These are phyloP conservation scores for Lepilemur ruficaudatus DNA, from an alignment of 2,797 vertebrate species.

Conservation along the genomic window DNA sequence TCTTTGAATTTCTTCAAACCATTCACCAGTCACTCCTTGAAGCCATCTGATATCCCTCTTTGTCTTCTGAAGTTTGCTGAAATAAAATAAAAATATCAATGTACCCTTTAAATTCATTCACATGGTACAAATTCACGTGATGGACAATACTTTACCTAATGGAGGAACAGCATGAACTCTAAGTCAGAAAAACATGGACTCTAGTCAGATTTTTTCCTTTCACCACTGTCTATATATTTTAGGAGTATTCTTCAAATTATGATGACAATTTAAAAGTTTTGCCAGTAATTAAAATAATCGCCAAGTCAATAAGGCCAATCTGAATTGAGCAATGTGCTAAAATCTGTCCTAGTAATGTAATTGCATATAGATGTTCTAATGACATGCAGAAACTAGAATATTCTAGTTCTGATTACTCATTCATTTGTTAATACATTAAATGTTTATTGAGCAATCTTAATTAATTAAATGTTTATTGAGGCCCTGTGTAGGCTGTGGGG, in stretches of 20 bases:
- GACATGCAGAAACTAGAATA: slow-evolving; percentile 49
- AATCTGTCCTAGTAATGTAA: slow-evolving; percentile 48
- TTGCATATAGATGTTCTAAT: slow-evolving; percentile 24
- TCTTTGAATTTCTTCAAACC: slow-evolving; percentile 89
- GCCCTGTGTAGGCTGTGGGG: not conserved
- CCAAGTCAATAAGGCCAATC: not conserved
- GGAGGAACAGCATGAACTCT: not conserved
- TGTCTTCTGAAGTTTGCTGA: slow-evolving; percentile 86
- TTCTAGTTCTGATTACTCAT: slow-evolving; percentile 47
- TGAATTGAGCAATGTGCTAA: slow-evolving; percentile 30
- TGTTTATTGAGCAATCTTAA: slow-evolving; percentile 29
- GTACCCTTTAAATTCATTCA: slow-evolving; percentile 20
- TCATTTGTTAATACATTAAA: not conserved
- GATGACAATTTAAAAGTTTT: not conserved
- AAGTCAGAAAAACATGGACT: not conserved
- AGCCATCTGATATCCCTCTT: slow-evolving; percentile 82
- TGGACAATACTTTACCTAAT: not conserved
- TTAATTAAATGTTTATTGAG: slow-evolving; percentile 15
- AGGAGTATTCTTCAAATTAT: not conserved
- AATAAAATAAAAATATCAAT: slow-evolving; percentile 64
- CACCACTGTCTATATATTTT: not conserved
- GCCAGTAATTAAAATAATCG: slow-evolving; percentile 25
- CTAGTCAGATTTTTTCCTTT: slow-evolving; percentile 4
- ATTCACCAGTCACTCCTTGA: slow-evolving; percentile 86
- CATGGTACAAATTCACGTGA: not conserved